Base-by-base conservation (phyloP, 2,888 invertebrate species). In the Erebia palarica region DNA sequence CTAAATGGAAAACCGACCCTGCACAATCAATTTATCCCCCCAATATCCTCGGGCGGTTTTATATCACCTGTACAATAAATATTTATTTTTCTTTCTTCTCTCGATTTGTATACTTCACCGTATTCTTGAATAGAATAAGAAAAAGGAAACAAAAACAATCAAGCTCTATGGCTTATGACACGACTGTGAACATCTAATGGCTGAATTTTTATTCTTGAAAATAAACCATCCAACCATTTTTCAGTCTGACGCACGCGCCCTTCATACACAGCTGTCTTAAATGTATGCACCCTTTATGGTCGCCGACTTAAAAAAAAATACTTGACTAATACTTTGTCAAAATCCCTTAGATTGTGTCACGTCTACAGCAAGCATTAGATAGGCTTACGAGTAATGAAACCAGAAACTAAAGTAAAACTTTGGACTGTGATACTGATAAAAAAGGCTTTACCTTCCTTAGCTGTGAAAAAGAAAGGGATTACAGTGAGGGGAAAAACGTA, bases 1-100 rank as follows among this genome's bases (percentile, higher is more conserved):
- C 92, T 93, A 93, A 93, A 93, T 93, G 92, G 92, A 92, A 93
- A 93, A 92, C 91, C 92, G 90, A 92, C 91, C 92, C 91, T 89
- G 91, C 90, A 92, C 92, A 93, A 93, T 93, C 92, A 93, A 93
- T 93, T 93, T 93, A 93, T 92, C 92, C 91, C 91, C 86, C 86
- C 92, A 91, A 92, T 92, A 92, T 92, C 92, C 92, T 91, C 88
- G 83, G 89, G 91, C 91, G 92, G 91, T 91, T 91, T 92, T 67
- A 92, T 91, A 91, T 91, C 92, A 92, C 92, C 92, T 92, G 92
- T 91, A 92, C 91, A 89, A 92, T 92, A 92, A 92, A 92, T 92
- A 92, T 92, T 92, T 92, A 92, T 92, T 89, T 85, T 85, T 88
- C 86, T 83, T 86, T 87, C 89, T 67, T 67, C 59, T 59, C 85